Conservation (phyloP, 2,888 invertebrate genomes). For the Dicyrtomina minuta region DNA sequence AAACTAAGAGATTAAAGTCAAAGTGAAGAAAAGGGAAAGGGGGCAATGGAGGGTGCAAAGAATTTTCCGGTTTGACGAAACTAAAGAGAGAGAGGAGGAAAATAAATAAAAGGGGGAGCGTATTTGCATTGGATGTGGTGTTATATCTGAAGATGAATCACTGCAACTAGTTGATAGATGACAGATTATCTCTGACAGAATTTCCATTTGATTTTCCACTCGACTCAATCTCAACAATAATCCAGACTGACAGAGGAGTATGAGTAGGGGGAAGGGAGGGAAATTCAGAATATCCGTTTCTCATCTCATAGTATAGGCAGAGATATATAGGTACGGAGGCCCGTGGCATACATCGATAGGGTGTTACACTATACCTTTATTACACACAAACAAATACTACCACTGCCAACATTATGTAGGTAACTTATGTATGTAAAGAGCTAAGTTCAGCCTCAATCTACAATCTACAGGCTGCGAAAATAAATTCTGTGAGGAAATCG, state of each 20-base stretch:
- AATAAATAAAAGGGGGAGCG: background rate
- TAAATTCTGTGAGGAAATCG: too few species aligned
- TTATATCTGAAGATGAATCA: slow-evolving; percentile 12
- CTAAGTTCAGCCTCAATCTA: too few species aligned
- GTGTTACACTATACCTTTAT: too few species aligned
- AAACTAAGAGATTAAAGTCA: background rate
- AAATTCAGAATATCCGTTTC: background rate
- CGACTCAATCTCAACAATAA: slow-evolving; percentile 17
- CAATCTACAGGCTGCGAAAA: too few species aligned
- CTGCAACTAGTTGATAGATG: slow-evolving; percentile 29
- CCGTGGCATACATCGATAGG: too few species aligned
- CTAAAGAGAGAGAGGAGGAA: background rate
- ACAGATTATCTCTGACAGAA: slow-evolving; percentile 29
- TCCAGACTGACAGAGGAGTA: slow-evolving; percentile 23
- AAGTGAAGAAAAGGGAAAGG: slow-evolving; percentile 1
- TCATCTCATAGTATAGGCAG: background rate
- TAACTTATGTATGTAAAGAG: too few species aligned
- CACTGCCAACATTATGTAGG: too few species aligned
- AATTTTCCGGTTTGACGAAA: background rate
- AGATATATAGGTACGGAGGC: too few species aligned
- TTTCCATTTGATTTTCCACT: slow-evolving; percentile 27
- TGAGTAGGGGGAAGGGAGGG: background rate
- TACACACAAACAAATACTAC: too few species aligned
- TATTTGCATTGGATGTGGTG: slow-evolving; percentile 12
- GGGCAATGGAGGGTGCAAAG: background rate